Evolutionary conservation across 2,888 invertebrate genomes (phyloP), one percentile per base, ranked within the genome.

Genomic region (Drosophila subquinaria): DNA sequence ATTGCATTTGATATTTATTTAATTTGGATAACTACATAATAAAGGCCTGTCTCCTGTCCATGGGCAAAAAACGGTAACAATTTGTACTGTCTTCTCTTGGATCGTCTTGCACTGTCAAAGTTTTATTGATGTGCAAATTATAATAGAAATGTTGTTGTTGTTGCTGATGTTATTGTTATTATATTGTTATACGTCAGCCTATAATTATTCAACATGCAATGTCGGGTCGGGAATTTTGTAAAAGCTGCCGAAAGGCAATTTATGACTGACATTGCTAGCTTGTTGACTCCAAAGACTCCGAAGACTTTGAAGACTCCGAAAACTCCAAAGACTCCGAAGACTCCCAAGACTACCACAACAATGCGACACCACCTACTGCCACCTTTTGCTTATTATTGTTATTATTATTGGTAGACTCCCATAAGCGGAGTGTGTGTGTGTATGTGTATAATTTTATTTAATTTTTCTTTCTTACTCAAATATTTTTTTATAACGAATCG

Each of bases 41-140:
- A 48, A 43, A 45, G 17, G 33, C 15, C 47, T 35, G 52, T 55
- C 70, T 57, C 15, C 23, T 36, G 27, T 43, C 27, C 47, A 38
- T 42, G 48, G 60, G 51, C 69, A 8, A 8, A 30, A 68, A 86
- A 71, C 83, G 76, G 80, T 78, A 80, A 68, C 66, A 66, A 78
- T 73, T 67, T 60, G 52, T 36, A 48, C 42, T 47, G 47, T 42
- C 51, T 42, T 42, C 17, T 40, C 10, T 15, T 27, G 27, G 40
- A 62, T 75, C 62, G 56, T 20, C 45, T 48, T 55, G 47, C 77
- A 69, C 69, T 81, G 84, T 87, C 82, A 83, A 84, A 84, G 85
- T 78, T 70, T 70, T 68, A 87, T 81, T 83, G 81, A 86, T 86
- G 83, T 81, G 79, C 78, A 83, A 83, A 83, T 84, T 84, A 75